These are phyloP conservation scores for Actinemys pallida DNA, from an alignment of 2,113 vertebrate genomes.

Conservation along the genomic window DNA sequence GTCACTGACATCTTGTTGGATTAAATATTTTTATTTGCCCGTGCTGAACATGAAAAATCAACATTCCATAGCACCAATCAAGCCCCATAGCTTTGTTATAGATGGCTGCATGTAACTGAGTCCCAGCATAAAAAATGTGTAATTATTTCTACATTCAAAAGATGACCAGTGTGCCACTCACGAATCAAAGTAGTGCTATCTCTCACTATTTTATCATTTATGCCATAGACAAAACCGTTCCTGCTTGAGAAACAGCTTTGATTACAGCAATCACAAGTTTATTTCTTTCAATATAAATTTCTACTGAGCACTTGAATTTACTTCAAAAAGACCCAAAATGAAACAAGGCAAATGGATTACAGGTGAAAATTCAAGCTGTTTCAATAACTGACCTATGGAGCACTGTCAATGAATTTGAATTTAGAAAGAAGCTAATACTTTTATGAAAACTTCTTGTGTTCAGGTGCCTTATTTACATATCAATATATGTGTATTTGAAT, in stretches of 20 bases:
- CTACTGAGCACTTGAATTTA: background rate
- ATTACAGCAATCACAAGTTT: accelerated
- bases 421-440: background rate
- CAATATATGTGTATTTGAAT: background rate
- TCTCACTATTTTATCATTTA: background rate
- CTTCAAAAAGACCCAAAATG: background rate
- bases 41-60: constrained; percentile 25
- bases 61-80: background rate
- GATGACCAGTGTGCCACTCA: background rate
- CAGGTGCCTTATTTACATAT: background rate
- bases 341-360: background rate
- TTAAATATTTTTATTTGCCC: background rate
- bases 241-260: background rate
- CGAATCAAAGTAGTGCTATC: background rate
- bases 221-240: background rate
- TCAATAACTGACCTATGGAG: background rate
- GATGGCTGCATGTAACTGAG: constrained; percentile 6
- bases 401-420: background rate
- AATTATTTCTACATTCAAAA: background rate
- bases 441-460: background rate
- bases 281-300: background rate
- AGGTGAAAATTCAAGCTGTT: background rate
- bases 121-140: background rate
- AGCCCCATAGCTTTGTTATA: background rate
- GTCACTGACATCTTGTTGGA: constrained; percentile 35